Base-by-base conservation (phyloP, 2,113 vertebrate genomes). In the Cheilinus undulatus region DNA sequence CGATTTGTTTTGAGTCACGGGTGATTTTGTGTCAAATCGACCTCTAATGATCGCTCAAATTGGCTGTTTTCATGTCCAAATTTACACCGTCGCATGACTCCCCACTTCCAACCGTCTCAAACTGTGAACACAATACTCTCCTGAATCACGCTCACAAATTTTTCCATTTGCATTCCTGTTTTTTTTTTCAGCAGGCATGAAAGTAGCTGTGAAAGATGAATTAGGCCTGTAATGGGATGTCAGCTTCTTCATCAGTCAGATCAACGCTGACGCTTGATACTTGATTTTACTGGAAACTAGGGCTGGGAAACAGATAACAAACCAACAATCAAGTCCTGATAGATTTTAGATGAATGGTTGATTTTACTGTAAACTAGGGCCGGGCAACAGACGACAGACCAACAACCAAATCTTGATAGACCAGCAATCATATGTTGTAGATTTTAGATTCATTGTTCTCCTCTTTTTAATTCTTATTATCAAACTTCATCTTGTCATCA, bases 1-100 rank as follows among this genome's bases (percentile, higher is more conserved):
- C 59, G 82, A 90, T 93, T 92, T 88, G 90, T 92, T 93, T 93
- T 92, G 90, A 92, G 91, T 92, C 88, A 93, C 84, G 86, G 83
- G 80, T 91, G 81, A 88, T 85, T 90, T 88, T 90, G 56, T 86
- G 88, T 89, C 85, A 89, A 92, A 92, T 91, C 76, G 83, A 83
- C 83, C 83, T 84, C 86, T 90, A 89, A 82, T 93, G 89, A 93
- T 92, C 70, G 79, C 79, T 86, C 69, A 88, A 90, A 91, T 92
- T 89, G 92, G 76, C 85, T 88, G 86, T 91, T 93, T 93, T 92
- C 83, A 89, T 91, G 87, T 92, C 63, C 73, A 90, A 91, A 92
- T 93, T 80, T 83, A 86, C 83, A 78, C 78, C 73, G 45, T 86
- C 48, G 80, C 79, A 77, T 83, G 86, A 83, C 79, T 88, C 77